Base-by-base conservation (phyloP, 2,113 vertebrate species). In the Talpa occidentalis region DNA sequence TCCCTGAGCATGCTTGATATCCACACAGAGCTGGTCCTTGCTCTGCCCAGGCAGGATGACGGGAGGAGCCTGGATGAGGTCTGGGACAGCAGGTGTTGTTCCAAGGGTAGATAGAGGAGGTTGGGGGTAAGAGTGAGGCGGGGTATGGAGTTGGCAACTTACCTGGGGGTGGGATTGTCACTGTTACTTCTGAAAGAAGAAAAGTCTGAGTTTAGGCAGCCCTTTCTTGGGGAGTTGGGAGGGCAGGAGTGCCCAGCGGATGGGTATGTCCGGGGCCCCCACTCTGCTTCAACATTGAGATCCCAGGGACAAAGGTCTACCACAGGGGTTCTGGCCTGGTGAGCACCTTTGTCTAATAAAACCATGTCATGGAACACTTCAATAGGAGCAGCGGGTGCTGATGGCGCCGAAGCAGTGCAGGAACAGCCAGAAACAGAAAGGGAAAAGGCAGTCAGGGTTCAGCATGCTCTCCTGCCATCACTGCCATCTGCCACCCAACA, bases 1-100 rank as follows among this genome's bases (percentile, higher is more conserved):
- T 0, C 6, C 35, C 40, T 56, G 81, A 11, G 87, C 2, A 15
- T 17, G 24, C 28, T 16, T 54, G 85, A 92, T 52, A 64, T 96
- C 96, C 94, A 98, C 95, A 98, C 96, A 98, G 62, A 26, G 35
- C 47, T 0, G 80, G 5, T 47, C 88, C 87, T 54, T 60, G 0
- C 85, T 96, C 96, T 93, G 59, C 32, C 69, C 67, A 16, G 95
- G 95, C 40, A 98, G 19, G 78, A 98, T 83, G 64, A 94, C 2
- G 1, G 95, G 26, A 42, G 97, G 74, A 59, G 88, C 17, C 90
- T 93, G 82, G 35, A 49, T 3, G 6, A 17, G 11, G 69, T 32
- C 97, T 97, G 62, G 80, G 82, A 83, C 24, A 44, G 60, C 54
- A 77, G 19, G 44, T 7, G 6, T 17, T 3, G 37, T 62, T 89